phyloP scores from a whole-genome alignment of 2,113 vertebrate species.

The Trogon melanurus region DNA sequence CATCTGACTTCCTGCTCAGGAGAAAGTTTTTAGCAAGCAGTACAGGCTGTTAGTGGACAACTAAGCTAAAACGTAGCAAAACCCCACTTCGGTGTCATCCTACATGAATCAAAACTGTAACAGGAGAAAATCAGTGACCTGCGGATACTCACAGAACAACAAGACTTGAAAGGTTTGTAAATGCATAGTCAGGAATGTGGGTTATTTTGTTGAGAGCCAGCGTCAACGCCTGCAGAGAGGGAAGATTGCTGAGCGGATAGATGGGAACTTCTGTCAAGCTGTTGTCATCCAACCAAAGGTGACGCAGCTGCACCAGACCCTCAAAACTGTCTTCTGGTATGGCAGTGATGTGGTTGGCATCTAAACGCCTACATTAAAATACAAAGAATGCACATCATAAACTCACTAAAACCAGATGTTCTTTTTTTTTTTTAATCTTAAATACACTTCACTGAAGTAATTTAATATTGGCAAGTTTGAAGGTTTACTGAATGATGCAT shows the following conservation, averaged over 20 bases:
- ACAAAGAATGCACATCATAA: background rate
- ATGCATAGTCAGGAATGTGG: slow-evolving; percentile 90
- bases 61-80: background rate
- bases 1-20: background rate
- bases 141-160: slow-evolving; percentile 91
- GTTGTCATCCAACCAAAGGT: slow-evolving; percentile 98
- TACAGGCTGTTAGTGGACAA: background rate
- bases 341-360: slow-evolving; percentile 93
- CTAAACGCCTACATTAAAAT: slow-evolving; percentile 83
- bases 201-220: slow-evolving; percentile 94
- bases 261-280: slow-evolving; percentile 89
- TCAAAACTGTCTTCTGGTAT: slow-evolving; percentile 95
- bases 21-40: background rate
- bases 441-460: background rate
- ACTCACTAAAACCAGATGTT: background rate
- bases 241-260: slow-evolving; percentile 87
- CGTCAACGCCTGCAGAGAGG: slow-evolving; percentile 91
- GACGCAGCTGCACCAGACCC: slow-evolving; percentile 90
- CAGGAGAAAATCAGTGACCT: background rate
- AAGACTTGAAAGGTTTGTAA: slow-evolving; percentile 93
- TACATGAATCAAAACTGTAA: background rate
- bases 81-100: background rate
- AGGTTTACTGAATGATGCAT: background rate
- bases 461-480: background rate
- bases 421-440: background rate